Conservation (phyloP, 2,888 invertebrate genomes). For the Metacarcinus magister region DNA sequence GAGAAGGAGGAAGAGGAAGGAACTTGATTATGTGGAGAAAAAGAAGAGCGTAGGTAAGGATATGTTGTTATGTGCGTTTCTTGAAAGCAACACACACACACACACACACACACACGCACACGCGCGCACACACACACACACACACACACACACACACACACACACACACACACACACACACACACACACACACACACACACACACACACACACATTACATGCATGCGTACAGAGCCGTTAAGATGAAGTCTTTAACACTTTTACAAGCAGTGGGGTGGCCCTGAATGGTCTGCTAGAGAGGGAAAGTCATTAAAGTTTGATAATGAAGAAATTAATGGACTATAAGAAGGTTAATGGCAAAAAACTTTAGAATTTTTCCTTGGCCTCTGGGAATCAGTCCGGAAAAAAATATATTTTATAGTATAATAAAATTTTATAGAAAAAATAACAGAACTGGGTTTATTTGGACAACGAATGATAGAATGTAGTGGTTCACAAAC, state of each 20-base stretch:
- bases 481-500: not conserved
- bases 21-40: not conserved
- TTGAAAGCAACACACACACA: not conserved
- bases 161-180: slow-evolving; percentile 26
- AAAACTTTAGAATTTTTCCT: slow-evolving; percentile 10
- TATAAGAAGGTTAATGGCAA: slow-evolving; percentile 19
- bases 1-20: slow-evolving; percentile 16
- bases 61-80: not conserved
- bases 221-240: not conserved
- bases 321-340: slow-evolving; percentile 51
- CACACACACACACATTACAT: not conserved
- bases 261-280: not conserved
- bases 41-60: not conserved
- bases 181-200: slow-evolving; percentile 26
- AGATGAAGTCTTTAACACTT: not conserved
- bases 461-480: not conserved
- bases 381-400: not conserved
- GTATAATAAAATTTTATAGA: not conserved
- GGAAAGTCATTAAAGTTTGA: slow-evolving; percentile 20
- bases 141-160: slow-evolving; percentile 26
- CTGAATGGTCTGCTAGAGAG: slow-evolving; percentile 20
- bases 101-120: slow-evolving; percentile 34
- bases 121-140: slow-evolving; percentile 35
- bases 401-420: not conserved
- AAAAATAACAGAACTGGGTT: not conserved